Percentiles rank a stretch among this genome's conserved stretches.
phyloP scores from a whole-genome alignment of 2,888 invertebrate genomes.

The Diachrysia chrysitis region DNA sequence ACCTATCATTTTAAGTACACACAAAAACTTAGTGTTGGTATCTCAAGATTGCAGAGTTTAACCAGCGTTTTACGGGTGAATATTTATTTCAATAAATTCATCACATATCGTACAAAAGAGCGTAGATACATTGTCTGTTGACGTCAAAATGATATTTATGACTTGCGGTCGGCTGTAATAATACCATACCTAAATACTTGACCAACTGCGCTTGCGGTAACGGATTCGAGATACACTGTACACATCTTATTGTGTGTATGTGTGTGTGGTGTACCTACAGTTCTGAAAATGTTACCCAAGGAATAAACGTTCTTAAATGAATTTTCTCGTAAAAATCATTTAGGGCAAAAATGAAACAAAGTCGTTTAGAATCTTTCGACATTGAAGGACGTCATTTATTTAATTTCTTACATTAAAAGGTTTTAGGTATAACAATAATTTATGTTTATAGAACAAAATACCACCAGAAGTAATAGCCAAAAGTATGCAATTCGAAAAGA shows the following conservation, averaged over 20 bases:
- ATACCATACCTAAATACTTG: no score
- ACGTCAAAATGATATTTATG: no score
- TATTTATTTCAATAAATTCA: neutral
- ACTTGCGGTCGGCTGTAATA: no score
- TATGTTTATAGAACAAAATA: constrained; percentile 86
- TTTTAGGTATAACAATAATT: neutral
- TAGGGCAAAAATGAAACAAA: neutral
- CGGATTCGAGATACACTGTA: no score
- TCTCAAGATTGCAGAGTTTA: constrained; percentile 96
- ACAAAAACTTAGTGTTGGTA: constrained; percentile 95
- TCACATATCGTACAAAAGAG: no score
- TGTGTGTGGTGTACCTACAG: no score
- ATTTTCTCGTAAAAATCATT: no score
- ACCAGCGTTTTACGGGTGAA: constrained; percentile 92
- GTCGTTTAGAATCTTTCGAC: neutral
- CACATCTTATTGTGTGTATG: no score
- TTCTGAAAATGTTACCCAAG: no score
- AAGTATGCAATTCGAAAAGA: constrained; percentile 93
- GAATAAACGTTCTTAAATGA: no score
- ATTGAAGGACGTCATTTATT: neutral
- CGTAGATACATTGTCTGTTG: no score
- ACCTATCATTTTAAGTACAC: constrained; percentile 93
- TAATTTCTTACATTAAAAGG: neutral
- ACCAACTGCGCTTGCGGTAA: no score
- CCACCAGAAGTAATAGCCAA: constrained; percentile 90